A percentile compares a stretch with the other conserved stretches of the same genome.
phyloP scores from a whole-genome alignment of 2,113 vertebrate species.

The Menidia beryllina region DNA sequence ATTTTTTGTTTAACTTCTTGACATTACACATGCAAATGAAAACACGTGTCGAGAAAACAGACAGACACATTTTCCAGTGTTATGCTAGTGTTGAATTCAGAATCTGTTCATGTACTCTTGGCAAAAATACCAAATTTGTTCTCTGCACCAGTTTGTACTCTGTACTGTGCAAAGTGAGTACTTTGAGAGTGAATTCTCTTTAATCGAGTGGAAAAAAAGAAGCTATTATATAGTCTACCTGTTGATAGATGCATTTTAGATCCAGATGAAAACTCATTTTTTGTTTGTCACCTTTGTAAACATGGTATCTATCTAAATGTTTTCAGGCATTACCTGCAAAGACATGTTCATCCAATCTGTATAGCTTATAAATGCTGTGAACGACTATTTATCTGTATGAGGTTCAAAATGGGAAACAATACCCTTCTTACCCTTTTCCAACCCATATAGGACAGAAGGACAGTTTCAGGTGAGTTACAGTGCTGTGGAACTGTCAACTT shows the following conservation, averaged over 20 bases:
- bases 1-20: neutral
- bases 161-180: conserved; percentile 42
- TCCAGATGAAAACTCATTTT: conserved; percentile 22
- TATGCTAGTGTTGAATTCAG: conserved; percentile 26
- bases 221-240: conserved; percentile 24
- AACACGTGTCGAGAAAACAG: neutral
- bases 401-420: too few relatives aligned
- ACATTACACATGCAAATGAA: neutral
- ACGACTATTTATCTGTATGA: neutral
- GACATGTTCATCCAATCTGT: neutral
- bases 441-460: too few relatives aligned
- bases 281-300: conserved; percentile 32
- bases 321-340: conserved; percentile 3
- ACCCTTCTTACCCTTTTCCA: too few relatives aligned
- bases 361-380: conserved; percentile 8
- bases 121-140: conserved; percentile 45
- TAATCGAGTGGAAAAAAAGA: conserved; percentile 48
- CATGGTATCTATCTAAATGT: neutral
- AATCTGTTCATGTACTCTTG: conserved; percentile 30
- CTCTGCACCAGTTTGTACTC: conserved; percentile 18
- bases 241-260: conserved; percentile 11
- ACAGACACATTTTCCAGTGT: conserved; percentile 24
- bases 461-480: too few relatives aligned
- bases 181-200: conserved; percentile 22
- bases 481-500: too few relatives aligned